Evolutionary conservation across 2,888 invertebrate species (phyloP).

Genomic region (Hydropsyche betteni): DNA sequence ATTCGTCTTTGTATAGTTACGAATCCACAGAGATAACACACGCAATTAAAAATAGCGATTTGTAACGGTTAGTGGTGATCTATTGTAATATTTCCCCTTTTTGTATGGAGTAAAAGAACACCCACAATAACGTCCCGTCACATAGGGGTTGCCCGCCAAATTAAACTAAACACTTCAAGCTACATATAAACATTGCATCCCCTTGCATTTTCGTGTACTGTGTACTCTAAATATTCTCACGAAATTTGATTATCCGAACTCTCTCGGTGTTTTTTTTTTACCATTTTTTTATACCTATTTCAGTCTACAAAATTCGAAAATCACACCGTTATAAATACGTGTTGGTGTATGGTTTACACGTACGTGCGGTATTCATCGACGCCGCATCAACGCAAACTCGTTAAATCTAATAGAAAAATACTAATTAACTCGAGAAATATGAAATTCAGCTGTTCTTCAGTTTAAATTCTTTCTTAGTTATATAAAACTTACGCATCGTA

Average conservation of each 20-base stretch:
- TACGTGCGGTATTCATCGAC: neutral
- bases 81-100: conserved; percentile 36
- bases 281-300: neutral
- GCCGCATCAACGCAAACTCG: too few relatives aligned
- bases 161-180: conserved; percentile 46
- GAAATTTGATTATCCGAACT: neutral
- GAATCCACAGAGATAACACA: neutral
- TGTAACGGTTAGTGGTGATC: conserved; percentile 48
- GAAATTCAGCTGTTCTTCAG: too few relatives aligned
- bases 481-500: too few relatives aligned
- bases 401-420: too few relatives aligned
- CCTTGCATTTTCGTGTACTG: neutral
- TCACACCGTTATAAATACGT: neutral
- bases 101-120: neutral
- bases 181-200: conserved; percentile 35
- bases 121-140: conserved; percentile 1
- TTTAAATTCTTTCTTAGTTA: too few relatives aligned
- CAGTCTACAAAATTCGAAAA: neutral
- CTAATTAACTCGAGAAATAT: too few relatives aligned
- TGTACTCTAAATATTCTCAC: neutral
- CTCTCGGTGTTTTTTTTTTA: neutral
- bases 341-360: neutral
- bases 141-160: conserved; percentile 35
- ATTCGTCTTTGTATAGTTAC: neutral
- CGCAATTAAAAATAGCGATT: conserved; percentile 39